phyloP scores from a whole-genome alignment of 2,113 vertebrate species.

The Crotalus horridus region DNA sequence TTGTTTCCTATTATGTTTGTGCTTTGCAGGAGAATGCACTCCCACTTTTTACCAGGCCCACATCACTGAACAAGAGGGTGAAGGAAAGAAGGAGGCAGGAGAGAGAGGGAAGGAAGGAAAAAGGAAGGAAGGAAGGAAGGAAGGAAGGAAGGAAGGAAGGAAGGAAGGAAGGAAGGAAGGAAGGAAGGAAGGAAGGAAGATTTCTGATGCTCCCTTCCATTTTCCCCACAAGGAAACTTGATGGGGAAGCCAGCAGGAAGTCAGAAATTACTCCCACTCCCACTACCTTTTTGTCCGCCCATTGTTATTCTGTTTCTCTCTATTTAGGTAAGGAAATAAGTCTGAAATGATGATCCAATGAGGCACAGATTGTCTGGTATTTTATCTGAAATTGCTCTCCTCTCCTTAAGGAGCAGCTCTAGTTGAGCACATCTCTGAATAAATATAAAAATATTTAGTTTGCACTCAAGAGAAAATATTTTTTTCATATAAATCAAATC shows the following conservation, averaged over 20 bases:
- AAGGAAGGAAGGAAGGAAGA: too few relatives aligned
- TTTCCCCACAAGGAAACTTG: neutral
- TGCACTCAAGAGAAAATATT: neutral
- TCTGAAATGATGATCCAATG: neutral
- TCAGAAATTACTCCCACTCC: neutral
- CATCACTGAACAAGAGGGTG: neutral
- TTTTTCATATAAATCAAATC: neutral
- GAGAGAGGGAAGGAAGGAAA: neutral
- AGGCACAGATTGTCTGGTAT: neutral
- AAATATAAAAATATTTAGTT: neutral
- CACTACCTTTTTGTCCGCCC: neutral
- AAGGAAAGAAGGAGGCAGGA: neutral
- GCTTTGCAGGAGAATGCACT: neutral
- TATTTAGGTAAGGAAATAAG: neutral
- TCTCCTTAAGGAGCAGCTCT: neutral
- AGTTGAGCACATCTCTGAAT: neutral
- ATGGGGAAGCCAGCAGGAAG: neutral
- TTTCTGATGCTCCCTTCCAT: neutral
- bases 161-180: neutral
- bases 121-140: neutral
- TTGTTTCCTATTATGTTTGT: slow-evolving; percentile 11
- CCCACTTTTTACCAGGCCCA: neutral
- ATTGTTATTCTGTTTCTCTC: neutral
- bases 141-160: too few relatives aligned
- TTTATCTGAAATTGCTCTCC: neutral